Conservation (phyloP, 1,140 invertebrate genomes). For the Acyrthosiphon pisum region DNA sequence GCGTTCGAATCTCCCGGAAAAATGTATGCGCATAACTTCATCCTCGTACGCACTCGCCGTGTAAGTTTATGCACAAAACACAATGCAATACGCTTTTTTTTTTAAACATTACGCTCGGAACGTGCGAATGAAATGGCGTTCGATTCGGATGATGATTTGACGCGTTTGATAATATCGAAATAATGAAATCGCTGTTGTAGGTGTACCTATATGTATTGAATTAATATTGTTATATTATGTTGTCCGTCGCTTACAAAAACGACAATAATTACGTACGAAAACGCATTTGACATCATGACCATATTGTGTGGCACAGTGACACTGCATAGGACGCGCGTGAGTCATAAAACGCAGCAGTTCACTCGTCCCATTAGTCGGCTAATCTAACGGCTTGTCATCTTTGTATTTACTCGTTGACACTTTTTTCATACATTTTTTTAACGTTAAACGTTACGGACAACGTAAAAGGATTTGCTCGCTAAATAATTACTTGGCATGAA, state of each 20-base stretch:
- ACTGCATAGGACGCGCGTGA: background rate
- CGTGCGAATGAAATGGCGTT: too few relatives aligned
- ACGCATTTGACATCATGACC: background rate
- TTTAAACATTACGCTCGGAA: too few relatives aligned
- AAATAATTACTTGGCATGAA: background rate
- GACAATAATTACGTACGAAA: background rate
- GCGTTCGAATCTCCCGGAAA: too few relatives aligned
- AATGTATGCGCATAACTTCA: too few relatives aligned
- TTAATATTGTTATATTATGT: background rate
- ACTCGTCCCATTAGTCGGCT: background rate
- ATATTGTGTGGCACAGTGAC: background rate
- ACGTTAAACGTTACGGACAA: background rate
- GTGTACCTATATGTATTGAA: too few relatives aligned
- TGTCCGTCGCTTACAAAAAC: background rate
- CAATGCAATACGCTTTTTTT: too few relatives aligned
- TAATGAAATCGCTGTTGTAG: too few relatives aligned
- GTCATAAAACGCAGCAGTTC: background rate
- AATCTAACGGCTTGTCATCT: slow-evolving; percentile 21
- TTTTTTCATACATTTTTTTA: background rate
- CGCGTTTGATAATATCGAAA: too few relatives aligned
- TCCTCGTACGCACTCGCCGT: too few relatives aligned
- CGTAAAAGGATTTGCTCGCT: background rate
- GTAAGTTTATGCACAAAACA: too few relatives aligned
- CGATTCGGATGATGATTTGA: too few relatives aligned
- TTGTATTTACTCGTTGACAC: background rate